Evolutionary conservation across 2,797 vertebrate genomes (phyloP).

Genomic region (Erithacus rubecula): DNA sequence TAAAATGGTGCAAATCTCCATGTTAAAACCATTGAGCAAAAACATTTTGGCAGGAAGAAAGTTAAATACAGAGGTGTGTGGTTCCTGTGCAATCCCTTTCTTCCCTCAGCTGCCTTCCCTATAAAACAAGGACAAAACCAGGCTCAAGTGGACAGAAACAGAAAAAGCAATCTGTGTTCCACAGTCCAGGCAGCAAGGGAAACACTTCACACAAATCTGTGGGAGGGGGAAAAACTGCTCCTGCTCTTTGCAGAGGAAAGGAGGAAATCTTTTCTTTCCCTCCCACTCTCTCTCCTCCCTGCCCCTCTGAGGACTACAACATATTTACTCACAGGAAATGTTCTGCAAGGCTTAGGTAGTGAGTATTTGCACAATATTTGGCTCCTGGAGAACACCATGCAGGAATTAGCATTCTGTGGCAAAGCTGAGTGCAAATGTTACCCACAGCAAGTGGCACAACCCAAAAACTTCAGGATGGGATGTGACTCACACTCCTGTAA

Average conservation of each 20-base stretch:
- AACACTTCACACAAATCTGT: background rate
- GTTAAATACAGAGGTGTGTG: background rate
- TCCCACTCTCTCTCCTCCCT: background rate
- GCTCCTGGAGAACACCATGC: background rate
- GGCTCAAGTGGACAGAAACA: background rate
- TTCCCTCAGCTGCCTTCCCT: background rate
- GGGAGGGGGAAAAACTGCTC: background rate
- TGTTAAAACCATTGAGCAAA: background rate
- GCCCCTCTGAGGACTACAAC: background rate
- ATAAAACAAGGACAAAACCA: background rate
- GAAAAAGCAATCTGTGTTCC: background rate
- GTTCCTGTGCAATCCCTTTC: background rate
- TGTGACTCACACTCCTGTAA: conserved; percentile 32
- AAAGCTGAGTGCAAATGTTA: background rate
- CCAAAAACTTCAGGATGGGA: background rate
- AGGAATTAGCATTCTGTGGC: background rate
- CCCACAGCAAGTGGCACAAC: background rate
- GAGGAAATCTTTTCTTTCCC: background rate
- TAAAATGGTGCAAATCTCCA: background rate
- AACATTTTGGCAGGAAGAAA: background rate
- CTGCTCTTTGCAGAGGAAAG: background rate
- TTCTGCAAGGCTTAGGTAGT: background rate
- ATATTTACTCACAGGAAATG: background rate
- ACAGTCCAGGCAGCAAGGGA: background rate
- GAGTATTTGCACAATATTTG: background rate